Conservation (phyloP, 2,113 vertebrate species). For the Eubucco bourcierii region DNA sequence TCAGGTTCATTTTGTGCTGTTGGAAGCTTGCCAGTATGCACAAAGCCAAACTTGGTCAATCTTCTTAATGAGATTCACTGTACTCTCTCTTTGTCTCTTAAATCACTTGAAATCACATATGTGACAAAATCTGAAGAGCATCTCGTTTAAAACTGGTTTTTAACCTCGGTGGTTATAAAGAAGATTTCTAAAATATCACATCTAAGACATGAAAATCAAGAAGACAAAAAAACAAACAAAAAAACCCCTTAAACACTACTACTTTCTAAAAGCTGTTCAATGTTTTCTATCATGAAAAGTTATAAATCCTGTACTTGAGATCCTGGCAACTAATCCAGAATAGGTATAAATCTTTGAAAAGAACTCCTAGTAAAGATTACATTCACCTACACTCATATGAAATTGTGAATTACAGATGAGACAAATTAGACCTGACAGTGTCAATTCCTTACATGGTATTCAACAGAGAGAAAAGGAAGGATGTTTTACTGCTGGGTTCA, state of each 20-base stretch:
- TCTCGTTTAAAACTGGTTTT: not conserved
- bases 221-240: not conserved
- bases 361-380: not conserved
- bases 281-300: not conserved
- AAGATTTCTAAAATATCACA: not conserved
- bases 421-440: not conserved
- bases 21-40: not conserved
- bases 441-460: not conserved
- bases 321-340: not conserved
- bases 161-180: not conserved
- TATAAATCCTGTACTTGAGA: not conserved
- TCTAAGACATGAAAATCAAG: not conserved
- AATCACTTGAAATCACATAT: not conserved
- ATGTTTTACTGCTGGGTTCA: not conserved
- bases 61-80: not conserved
- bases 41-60: not conserved
- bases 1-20: not conserved
- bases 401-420: not conserved
- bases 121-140: not conserved
- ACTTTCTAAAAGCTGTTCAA: not conserved
- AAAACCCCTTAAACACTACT: not conserved
- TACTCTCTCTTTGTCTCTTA: not conserved
- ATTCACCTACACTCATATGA: not conserved
- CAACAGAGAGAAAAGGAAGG: not conserved
- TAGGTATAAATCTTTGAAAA: not conserved